These are phyloP conservation scores for Premnoplex brunnescens DNA, from an alignment of 2,797 vertebrate genomes.

Conservation along the genomic window DNA sequence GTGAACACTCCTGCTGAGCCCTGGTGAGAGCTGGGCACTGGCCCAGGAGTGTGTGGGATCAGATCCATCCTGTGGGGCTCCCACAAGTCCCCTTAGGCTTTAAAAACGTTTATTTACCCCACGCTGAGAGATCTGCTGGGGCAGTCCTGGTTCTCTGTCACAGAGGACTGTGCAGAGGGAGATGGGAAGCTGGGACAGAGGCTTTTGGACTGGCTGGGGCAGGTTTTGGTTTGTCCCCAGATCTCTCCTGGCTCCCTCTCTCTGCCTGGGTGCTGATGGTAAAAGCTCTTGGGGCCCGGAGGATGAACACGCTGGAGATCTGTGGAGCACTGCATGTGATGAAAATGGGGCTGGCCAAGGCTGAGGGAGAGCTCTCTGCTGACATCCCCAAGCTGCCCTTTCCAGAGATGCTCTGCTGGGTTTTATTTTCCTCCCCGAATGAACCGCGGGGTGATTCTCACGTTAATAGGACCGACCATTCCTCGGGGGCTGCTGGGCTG, in stretches of 20 bases:
- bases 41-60: background rate
- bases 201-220: background rate
- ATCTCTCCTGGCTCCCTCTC: background rate
- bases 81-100: background rate
- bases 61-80: fast-evolving
- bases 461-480: fast-evolving
- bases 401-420: fast-evolving
- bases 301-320: fast-evolving
- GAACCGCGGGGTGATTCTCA: background rate
- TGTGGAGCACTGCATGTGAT: fast-evolving
- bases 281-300: background rate
- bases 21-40: background rate
- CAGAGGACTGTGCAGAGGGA: fast-evolving
- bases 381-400: background rate
- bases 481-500: background rate
- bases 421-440: background rate
- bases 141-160: fast-evolving
- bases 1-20: fast-evolving
- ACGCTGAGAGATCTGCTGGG: background rate
- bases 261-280: background rate
- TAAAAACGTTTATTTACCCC: fast-evolving
- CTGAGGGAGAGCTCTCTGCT: background rate
- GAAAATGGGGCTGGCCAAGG: background rate
- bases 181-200: background rate
- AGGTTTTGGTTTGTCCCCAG: background rate